Evolutionary conservation across 1,140 invertebrate genomes (phyloP), one percentile per base, ranked within the genome.

Genomic region (Triops cancriformis): DNA sequence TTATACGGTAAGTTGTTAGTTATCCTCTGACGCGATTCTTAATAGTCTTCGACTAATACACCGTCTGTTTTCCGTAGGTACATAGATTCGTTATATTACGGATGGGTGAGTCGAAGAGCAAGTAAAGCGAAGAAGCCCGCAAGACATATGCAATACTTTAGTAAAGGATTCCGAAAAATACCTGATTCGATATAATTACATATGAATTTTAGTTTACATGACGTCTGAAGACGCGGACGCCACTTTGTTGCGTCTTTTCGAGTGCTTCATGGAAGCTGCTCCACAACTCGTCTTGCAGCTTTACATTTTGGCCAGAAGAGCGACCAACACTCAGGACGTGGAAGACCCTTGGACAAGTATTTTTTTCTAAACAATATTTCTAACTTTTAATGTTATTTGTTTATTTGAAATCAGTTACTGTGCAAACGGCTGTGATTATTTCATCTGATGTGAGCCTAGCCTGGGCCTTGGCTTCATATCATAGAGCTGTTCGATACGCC

Each of bases 191-290:
- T 0, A n/a, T 64, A 23, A 64, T 64, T 14, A 23, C 14, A 0
- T 6, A n/a, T 64, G 14, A n/a, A 3, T 5, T 85, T 94, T 92
- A 80, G 85, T 88, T 37, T 85, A 91, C 76, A 94, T 94, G 92
- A 84, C 93, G 14, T 91, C 91, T 80, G 93, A 94, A 84, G 93
- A 95, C 84, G 89, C 92, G 27, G 93, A 95, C 86, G 91, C 93
- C 1, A 91, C 92, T 12, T 85, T 97, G 77, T 85, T 97, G 75
- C 86, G 94, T 81, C 90, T 96, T 74, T 91, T 96, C 83, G 94
- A 97, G 85, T 94, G 92, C 83, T 97, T 95, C 84, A 87, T 96
- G 79, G 94, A 97, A 86, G 90, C 93, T 18, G 94, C 93, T 0
- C 94, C 94, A 7, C 94, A 96, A 83, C 90, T 94, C 81, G 90